Conservation (phyloP, 64 coral and sea anemone genomes). For the Actinia equina region DNA sequence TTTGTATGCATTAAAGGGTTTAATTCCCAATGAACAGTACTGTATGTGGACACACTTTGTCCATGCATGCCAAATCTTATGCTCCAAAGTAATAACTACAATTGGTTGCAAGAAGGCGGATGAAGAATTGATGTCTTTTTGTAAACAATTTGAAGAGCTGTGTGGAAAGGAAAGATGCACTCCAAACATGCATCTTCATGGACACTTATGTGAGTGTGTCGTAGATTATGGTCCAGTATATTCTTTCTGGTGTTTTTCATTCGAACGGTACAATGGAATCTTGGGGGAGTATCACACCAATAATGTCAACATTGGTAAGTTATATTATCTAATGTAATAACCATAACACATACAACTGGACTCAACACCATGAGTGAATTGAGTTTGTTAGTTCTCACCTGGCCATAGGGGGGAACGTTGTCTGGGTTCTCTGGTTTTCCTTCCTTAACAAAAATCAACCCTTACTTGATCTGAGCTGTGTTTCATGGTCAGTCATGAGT, state of each 20-base stretch:
- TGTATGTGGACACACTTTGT: conserved; percentile 39
- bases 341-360: background rate
- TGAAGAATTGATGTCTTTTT: conserved; percentile 2
- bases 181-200: conserved; percentile 14
- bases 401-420: too few relatives aligned
- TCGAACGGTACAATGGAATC: background rate
- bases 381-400: too few relatives aligned
- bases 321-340: background rate
- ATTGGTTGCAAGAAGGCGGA: conserved; percentile 9
- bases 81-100: background rate
- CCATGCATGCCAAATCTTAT: conserved; percentile 3
- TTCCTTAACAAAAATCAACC: too few relatives aligned
- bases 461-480: too few relatives aligned
- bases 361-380: too few relatives aligned
- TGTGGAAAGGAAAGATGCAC: conserved; percentile 21
- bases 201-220: background rate
- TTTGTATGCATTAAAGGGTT: conserved; percentile 54
- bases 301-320: conserved; percentile 7
- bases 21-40: conserved; percentile 39
- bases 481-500: too few relatives aligned
- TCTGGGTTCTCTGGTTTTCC: too few relatives aligned
- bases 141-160: conserved; percentile 7
- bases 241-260: too few relatives aligned
- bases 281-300: background rate
- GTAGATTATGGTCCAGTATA: background rate